Conservation (phyloP, 2,113 vertebrate genomes). For the Ranitomeya imitator region DNA sequence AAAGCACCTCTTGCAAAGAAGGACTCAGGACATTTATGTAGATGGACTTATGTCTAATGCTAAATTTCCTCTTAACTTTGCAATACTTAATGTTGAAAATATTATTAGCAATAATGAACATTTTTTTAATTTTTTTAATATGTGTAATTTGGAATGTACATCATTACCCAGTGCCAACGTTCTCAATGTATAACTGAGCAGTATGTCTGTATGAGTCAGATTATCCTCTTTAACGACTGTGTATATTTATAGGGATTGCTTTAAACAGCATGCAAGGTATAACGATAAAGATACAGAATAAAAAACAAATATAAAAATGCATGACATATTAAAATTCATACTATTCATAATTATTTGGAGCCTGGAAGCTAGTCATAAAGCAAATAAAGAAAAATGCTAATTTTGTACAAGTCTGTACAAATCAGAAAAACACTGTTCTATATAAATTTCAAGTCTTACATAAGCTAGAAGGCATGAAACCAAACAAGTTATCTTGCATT, state of each 20-base stretch:
- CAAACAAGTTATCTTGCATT: neutral
- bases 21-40: too few relatives aligned
- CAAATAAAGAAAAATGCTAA: constrained; percentile 45
- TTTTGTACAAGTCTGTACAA: constrained; percentile 49
- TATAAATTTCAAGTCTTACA: constrained; percentile 21
- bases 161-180: neutral
- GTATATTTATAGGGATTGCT: neutral
- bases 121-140: neutral
- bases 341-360: constrained; percentile 52
- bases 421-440: constrained; percentile 41
- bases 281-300: constrained; percentile 35
- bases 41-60: too few relatives aligned
- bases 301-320: constrained; percentile 32
- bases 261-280: neutral
- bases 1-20: too few relatives aligned
- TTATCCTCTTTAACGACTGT: neutral
- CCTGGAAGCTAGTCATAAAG: constrained; percentile 48
- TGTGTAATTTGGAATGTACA: neutral
- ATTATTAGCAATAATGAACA: too few relatives aligned
- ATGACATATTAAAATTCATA: constrained; percentile 43
- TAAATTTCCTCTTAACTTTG: too few relatives aligned
- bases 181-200: neutral
- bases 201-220: constrained; percentile 4
- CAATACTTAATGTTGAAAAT: too few relatives aligned
- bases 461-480: constrained; percentile 34